Evolutionary conservation across 2,888 invertebrate genomes (phyloP).

Genomic region (Hydrotaea cyrtoneurina): DNA sequence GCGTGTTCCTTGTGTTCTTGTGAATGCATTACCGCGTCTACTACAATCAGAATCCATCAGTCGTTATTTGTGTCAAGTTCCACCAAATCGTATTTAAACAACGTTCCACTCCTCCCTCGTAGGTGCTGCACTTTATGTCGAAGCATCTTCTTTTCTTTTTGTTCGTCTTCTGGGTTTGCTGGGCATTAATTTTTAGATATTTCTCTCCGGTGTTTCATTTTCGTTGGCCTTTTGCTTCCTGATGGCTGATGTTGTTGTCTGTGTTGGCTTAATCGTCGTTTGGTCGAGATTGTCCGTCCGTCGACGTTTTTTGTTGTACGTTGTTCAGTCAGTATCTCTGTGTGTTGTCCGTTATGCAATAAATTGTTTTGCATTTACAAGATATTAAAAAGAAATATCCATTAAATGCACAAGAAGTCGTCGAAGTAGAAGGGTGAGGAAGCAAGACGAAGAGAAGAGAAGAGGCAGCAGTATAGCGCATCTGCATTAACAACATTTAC

Average conservation of each 20-base stretch:
- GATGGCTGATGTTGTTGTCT: background rate
- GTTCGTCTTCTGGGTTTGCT: background rate
- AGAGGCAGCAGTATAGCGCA: background rate
- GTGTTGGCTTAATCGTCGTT: constrained; percentile 35
- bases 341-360: constrained; percentile 63
- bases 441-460: background rate
- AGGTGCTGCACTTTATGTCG: background rate
- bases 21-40: too few species aligned
- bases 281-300: background rate
- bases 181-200: constrained; percentile 15
- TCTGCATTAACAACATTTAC: constrained; percentile 29
- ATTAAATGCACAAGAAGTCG: constrained; percentile 52
- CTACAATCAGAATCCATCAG: too few species aligned
- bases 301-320: background rate
- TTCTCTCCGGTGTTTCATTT: constrained; percentile 15
- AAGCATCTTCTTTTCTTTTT: background rate
- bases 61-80: too few species aligned
- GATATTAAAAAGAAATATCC: constrained; percentile 66
- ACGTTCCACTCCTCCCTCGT: constrained; percentile 9
- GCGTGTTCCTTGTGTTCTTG: too few species aligned
- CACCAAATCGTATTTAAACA: too few species aligned
- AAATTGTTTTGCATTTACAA: constrained; percentile 68
- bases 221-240: constrained; percentile 27
- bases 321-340: constrained; percentile 37
- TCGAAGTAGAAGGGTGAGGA: constrained; percentile 22